phyloP scores from a whole-genome alignment of 2,797 vertebrate species.

The Eleutherodactylus coqui region DNA sequence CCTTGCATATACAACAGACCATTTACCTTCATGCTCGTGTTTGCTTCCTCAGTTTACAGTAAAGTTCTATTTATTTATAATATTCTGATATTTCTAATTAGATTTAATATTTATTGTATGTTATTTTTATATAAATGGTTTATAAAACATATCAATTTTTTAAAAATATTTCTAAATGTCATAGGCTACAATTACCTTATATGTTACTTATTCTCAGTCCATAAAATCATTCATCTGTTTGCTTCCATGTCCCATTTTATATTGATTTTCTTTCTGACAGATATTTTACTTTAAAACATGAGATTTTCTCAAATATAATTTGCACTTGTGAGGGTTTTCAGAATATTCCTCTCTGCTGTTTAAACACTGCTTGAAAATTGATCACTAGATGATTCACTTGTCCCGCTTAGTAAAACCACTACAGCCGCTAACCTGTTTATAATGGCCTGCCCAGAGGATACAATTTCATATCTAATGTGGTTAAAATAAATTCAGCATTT shows the following conservation, averaged over 20 bases:
- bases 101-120: neutral
- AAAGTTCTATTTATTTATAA: neutral
- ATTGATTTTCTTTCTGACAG: neutral
- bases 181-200: neutral
- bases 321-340: neutral
- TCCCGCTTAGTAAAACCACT: neutral
- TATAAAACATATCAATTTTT: neutral
- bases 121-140: neutral
- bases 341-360: neutral
- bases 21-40: neutral
- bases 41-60: neutral
- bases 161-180: neutral
- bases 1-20: neutral
- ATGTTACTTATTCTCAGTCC: neutral
- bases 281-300: neutral
- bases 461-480: conserved; percentile 13
- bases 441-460: neutral
- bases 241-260: neutral
- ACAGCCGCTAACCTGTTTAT: neutral
- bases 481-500: conserved; percentile 24
- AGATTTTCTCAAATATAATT: neutral
- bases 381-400: conserved; percentile 13
- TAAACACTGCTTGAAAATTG: conserved; percentile 27
- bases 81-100: neutral
- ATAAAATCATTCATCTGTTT: neutral